Evolutionary conservation across 2,888 invertebrate species (phyloP), one percentile per base, ranked within the genome.

Genomic region (Dexiosoma caninum): DNA sequence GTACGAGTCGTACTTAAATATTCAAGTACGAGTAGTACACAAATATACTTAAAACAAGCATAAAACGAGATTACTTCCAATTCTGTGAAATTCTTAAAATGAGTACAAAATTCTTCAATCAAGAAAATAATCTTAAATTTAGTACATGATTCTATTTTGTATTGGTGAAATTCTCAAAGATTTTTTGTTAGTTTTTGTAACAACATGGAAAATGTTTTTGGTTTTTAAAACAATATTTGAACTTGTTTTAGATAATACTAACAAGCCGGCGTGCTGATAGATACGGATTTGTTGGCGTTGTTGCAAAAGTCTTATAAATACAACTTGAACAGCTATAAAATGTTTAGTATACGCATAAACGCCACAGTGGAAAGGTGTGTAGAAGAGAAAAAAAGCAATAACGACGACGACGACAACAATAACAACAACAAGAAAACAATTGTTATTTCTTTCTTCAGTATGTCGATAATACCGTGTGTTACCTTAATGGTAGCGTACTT

Each of bases 401-500:
- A 14, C 12, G 14, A 53, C n/a, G n/a, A n/a, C n/a, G 40, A 23
- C 1, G 37, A 55, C 37, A 16, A 4, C 12, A 27, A n/a, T 27
- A n/a, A 44, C 9, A 51, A 51, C 12, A 46, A 19, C 19, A 3
- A 16, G 27, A 32, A 12, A n/a, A n/a, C n/a, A n/a, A n/a, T n/a
- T 7, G 37, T 5, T 8, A 59, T 30, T 32, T 2, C 23, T 32
- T 35, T 57, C n/a, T 55, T 1, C 44, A 75, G 49, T 49, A 84
- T 83, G 83, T 40, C 27, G 8, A 30, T 66, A 19, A 12, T 59
- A n/a, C 30, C 46, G 35, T n/a, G 59, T 37, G 69, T 76, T 80
- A 64, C 53, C 53, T 60, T 85, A 6, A 69, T 83, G 84, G 82
- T 84, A 67, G 84, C 83, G 69, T 84, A 84, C 32, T 35, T 87